phyloP scores from a whole-genome alignment of 1,140 invertebrate species.

The Melanaphis sacchari region DNA sequence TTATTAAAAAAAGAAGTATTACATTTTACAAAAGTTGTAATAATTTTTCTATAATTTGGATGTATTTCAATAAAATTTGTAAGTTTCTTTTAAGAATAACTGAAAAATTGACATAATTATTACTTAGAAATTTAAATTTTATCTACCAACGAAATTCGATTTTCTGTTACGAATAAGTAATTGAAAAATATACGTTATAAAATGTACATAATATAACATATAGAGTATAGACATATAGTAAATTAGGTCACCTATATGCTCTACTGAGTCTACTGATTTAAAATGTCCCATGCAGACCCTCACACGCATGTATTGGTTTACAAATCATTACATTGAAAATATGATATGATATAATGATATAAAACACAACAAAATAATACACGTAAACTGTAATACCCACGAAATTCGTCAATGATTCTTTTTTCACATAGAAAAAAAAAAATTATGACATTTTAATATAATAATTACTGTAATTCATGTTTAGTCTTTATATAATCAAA shows the following conservation, averaged over 20 bases:
- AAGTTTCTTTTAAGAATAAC: neutral
- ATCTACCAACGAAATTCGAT: neutral
- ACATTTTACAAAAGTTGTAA: no score
- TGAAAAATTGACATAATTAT: neutral
- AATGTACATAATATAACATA: neutral
- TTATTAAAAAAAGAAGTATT: neutral
- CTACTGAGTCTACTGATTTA: neutral
- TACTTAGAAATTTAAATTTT: neutral
- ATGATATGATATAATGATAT: neutral
- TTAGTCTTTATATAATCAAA: neutral
- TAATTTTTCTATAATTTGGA: neutral
- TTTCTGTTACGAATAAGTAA: neutral
- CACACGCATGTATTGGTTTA: neutral
- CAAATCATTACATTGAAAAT: neutral
- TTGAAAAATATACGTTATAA: neutral
- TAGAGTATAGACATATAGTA: neutral
- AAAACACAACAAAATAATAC: neutral
- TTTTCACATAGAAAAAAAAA: neutral
- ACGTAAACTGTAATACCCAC: neutral
- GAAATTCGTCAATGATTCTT: neutral
- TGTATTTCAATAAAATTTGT: neutral
- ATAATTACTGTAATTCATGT: neutral
- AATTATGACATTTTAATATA: neutral
- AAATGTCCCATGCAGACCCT: neutral
- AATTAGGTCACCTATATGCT: conserved; percentile 5